These are phyloP conservation scores for Pangasius mekongensis DNA, from an alignment of 2,797 vertebrate species.

Conservation along the genomic window DNA sequence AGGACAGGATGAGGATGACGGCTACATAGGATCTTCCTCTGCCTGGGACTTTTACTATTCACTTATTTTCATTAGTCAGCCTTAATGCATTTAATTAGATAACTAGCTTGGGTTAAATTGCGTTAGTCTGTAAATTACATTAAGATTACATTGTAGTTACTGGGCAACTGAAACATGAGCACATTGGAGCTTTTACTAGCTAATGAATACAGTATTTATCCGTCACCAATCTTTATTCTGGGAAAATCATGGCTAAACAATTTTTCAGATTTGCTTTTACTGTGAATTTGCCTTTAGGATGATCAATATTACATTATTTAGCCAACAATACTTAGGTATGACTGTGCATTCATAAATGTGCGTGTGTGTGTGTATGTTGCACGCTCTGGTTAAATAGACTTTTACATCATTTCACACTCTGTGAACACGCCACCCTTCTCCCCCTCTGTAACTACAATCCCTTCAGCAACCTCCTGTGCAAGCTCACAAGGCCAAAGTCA, in stretches of 20 bases:
- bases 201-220: background rate
- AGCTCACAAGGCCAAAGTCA: background rate
- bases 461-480: constrained; percentile 4
- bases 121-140: background rate
- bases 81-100: background rate
- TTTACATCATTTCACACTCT: constrained; percentile 23
- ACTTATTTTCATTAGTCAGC: background rate
- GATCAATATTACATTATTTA: background rate
- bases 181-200: background rate
- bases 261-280: background rate
- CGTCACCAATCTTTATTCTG: background rate
- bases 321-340: background rate
- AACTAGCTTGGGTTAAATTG: background rate
- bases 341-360: background rate
- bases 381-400: background rate
- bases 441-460: background rate
- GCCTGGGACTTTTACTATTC: background rate
- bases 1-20: background rate
- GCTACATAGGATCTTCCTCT: background rate
- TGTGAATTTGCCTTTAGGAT: background rate
- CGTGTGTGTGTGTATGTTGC: background rate
- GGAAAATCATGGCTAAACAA: background rate
- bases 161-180: background rate
- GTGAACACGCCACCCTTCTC: background rate
- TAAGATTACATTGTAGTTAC: background rate